Evolutionary conservation across 2,888 invertebrate genomes (phyloP).

Genomic region (Entomobrya multifasciata): DNA sequence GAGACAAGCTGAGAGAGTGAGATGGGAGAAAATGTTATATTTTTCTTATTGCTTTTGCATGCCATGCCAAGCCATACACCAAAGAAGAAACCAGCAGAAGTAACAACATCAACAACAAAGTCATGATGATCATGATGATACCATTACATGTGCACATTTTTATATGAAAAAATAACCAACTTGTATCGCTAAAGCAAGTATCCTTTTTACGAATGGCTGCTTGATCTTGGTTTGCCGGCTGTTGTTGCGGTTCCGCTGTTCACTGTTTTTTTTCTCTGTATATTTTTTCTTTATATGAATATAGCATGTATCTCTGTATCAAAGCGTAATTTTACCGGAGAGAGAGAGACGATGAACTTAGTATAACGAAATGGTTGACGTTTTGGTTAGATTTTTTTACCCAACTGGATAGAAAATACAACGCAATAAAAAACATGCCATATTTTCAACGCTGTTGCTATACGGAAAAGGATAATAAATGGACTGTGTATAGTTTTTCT

Average conservation of each 20-base stretch:
- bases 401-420: neutral
- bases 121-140: constrained; percentile 18
- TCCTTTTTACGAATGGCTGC: neutral
- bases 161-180: neutral
- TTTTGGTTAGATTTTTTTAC: neutral
- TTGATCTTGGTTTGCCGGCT: constrained; percentile 8
- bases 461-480: constrained; percentile 10
- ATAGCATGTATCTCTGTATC: neutral
- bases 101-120: constrained; percentile 44
- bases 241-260: neutral
- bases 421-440: neutral
- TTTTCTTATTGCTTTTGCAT: neutral
- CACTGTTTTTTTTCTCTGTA: neutral
- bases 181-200: too few species aligned
- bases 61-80: too few species aligned
- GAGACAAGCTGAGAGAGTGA: too few species aligned
- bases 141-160: constrained; percentile 41
- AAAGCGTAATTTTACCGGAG: neutral
- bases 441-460: constrained; percentile 23
- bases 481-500: neutral
- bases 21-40: neutral
- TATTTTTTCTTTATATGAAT: neutral
- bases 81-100: neutral
- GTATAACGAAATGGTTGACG: too few species aligned
- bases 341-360: neutral